Evolutionary conservation across 1,140 invertebrate species (phyloP).

Genomic region (Temnothorax curvispinosus): DNA sequence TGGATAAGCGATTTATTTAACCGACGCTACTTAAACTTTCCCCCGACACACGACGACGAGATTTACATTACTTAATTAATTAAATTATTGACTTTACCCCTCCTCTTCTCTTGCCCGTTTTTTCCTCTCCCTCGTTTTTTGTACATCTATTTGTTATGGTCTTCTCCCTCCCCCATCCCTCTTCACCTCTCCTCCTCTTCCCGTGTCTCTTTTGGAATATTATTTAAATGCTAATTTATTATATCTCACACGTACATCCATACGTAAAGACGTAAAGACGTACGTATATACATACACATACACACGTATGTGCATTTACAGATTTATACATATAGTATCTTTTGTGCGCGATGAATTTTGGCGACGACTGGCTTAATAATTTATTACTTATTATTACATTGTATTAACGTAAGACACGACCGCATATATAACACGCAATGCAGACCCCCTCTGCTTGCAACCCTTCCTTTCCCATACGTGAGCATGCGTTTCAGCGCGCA

Average conservation of each 20-base stretch:
- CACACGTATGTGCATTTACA: background rate
- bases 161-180: background rate
- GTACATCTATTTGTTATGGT: slow-evolving; percentile 79
- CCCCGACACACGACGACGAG: slow-evolving; percentile 67
- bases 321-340: slow-evolving; percentile 73
- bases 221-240: slow-evolving; percentile 82
- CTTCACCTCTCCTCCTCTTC: background rate
- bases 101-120: slow-evolving; percentile 27
- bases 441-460: slow-evolving; percentile 28
- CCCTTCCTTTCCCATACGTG: background rate
- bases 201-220: slow-evolving; percentile 69
- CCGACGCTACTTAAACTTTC: slow-evolving; percentile 74
- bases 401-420: slow-evolving; percentile 22
- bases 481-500: background rate
- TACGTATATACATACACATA: background rate
- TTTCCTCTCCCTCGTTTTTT: slow-evolving; percentile 48
- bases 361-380: slow-evolving; percentile 79
- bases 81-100: slow-evolving; percentile 81
- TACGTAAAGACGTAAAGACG: background rate
- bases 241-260: slow-evolving; percentile 68
- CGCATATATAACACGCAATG: slow-evolving; percentile 7
- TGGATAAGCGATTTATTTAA: slow-evolving; percentile 79
- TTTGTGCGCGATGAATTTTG: slow-evolving; percentile 72
- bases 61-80: slow-evolving; percentile 81
- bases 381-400: slow-evolving; percentile 74